Base-by-base conservation (phyloP, 2,797 vertebrate species). In the Gallinago solitaria region DNA sequence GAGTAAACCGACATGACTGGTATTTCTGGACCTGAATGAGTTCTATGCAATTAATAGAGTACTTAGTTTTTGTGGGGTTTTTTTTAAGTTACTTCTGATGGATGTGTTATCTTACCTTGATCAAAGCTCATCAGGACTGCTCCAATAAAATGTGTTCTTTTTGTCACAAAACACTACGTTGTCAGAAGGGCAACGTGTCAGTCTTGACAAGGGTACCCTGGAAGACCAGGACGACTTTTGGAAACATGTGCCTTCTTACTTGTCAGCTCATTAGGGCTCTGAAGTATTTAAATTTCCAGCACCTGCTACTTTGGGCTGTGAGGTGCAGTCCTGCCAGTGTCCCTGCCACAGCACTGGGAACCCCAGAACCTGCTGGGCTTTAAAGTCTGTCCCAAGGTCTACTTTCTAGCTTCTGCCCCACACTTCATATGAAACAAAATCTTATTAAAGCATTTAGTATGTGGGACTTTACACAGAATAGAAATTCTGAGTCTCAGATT, bases 281-380 rank as follows among this genome's bases (percentile, higher is more conserved):
- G 59, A 43, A 87, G 32, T 30, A 30, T 69, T 69, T 10, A 6
- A 1, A 25, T 56, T 65, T 83, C 19, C 21, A 65, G 32, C 50
- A 28, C 28, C 33, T 25, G 28, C 21, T n/a, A 1, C 20, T 60
- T 9, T 35, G 63, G 15, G 6, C 45, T n/a, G 69, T 64, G 67
- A 24, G 32, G 39, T 9, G 6, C 2, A 2, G 37, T 39, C 6
- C 32, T 61, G 12, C 12, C 4, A 1, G 7, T n/a, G 43, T 51
- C 23, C 13, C 10, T 67, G 33, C 23, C 1, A 2, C 18, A 47
- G 32, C 1, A 1, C 16, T 59, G 32, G 51, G 45, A 59, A 24
- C 6, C 13, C 35, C 28, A 12, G 16, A 64, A n/a, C 15, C 17
- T 33, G 47, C 16, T 32, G 25, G 61, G 32, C 41, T 50, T 11